Evolutionary conservation across 2,113 vertebrate genomes (phyloP).

Genomic region (Cinclus mexicanus): DNA sequence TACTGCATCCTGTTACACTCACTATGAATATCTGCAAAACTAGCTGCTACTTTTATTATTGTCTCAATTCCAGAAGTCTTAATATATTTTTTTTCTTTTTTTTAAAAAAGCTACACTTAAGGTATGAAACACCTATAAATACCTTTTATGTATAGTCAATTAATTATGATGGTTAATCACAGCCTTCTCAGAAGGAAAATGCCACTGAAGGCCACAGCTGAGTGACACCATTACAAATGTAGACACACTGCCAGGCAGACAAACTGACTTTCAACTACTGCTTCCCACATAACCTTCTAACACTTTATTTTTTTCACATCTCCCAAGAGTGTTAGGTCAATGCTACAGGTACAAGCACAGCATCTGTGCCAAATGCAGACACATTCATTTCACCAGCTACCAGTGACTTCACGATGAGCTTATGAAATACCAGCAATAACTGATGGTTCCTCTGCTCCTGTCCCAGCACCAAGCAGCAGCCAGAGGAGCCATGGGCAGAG

Average conservation of each 20-base stretch:
- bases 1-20: background rate
- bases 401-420: rapidly evolving
- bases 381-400: background rate
- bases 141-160: background rate
- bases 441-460: background rate
- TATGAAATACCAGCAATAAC: background rate
- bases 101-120: background rate
- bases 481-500: background rate
- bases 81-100: background rate
- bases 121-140: background rate
- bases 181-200: background rate
- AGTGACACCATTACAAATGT: background rate
- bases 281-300: background rate
- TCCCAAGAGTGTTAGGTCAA: background rate
- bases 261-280: background rate
- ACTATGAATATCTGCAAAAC: background rate
- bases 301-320: background rate
- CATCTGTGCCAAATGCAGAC: background rate
- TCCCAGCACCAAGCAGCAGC: background rate
- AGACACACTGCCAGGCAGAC: background rate
- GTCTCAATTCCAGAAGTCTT: background rate
- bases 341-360: background rate
- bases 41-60: background rate
- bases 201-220: background rate
- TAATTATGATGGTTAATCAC: background rate